These are phyloP conservation scores for Odontamblyopus lacepedii DNA, from an alignment of 2,797 vertebrate genomes.

Conservation along the genomic window DNA sequence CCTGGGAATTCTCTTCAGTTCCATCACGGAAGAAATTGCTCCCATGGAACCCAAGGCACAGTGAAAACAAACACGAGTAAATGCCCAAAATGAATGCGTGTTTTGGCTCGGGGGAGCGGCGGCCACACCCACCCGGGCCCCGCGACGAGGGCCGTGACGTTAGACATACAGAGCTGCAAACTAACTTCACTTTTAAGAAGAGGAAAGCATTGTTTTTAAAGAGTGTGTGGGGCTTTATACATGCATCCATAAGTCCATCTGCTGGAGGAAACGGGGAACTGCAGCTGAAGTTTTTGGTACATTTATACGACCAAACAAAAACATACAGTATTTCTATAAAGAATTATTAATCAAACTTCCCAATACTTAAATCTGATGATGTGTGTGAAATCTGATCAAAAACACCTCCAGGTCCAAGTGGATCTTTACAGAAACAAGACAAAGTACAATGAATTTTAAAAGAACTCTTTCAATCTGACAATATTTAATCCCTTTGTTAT, in stretches of 20 bases:
- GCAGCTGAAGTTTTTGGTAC: conserved; percentile 32
- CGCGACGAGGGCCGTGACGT: conserved; percentile 25
- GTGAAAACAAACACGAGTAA: conserved; percentile 78
- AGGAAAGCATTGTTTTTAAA: conserved; percentile 11
- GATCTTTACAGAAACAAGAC: too few relatives aligned
- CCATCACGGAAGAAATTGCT: conserved; percentile 76
- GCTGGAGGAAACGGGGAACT: conserved; percentile 70
- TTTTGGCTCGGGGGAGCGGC: conserved; percentile 29
- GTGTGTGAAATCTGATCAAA: too few relatives aligned
- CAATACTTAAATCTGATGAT: too few relatives aligned
- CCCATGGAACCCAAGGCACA: conserved; percentile 68
- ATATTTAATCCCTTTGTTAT: too few relatives aligned
- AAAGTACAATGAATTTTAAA: too few relatives aligned
- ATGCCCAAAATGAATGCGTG: conserved; percentile 71
- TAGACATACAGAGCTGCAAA: conserved; percentile 22
- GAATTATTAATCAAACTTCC: too few relatives aligned
- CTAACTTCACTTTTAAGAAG: conserved; percentile 14
- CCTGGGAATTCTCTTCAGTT: conserved; percentile 71
- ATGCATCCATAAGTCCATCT: conserved; percentile 73
- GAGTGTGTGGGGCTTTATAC: background rate
- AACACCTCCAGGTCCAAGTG: too few relatives aligned
- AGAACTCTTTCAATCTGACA: too few relatives aligned
- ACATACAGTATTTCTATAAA: too few relatives aligned
- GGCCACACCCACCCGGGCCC: conserved; percentile 21
- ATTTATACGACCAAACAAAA: too few relatives aligned